Base-by-base conservation (phyloP, 2,113 vertebrate genomes). In the Halcyon malimbica region DNA sequence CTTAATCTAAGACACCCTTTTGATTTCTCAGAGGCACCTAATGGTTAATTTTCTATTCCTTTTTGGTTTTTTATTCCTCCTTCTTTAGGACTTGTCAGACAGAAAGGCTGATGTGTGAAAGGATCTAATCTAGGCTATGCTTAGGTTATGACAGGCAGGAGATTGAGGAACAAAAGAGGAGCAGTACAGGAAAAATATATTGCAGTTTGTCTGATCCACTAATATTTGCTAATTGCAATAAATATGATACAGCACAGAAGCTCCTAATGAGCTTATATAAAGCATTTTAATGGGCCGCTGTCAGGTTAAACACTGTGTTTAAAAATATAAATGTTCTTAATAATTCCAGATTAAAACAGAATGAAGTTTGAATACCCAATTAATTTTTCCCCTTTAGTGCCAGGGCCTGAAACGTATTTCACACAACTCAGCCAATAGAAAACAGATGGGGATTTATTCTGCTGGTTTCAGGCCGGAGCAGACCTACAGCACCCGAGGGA, bases 191-290 rank as follows among this genome's bases (percentile, higher is more conserved):
- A 65, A 82, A 80, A 69, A 46, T n/a, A 69, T 24, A 46, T 78
- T 73, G 25, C 21, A 46, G 21, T 87, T 92, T 5, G 5, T 56
- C 64, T 86, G 69, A 88, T 65, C 83, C 67, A 81, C 93, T 94
- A 57, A 85, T 85, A 94, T 95, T 94, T 91, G 65, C 54, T 94
- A 97, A 95, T 95, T 95, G 53, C 57, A 85, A 85, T 83, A 96
- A 96, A 87, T 65, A 69, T 25, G 39, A 54, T 71, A 73, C 48
- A 16, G 56, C 76, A 91, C 50, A 90, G 89, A 94, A 94, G 79
- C 41, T 94, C 48, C 73, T 97, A 97, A 97, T 96, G 56, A 91
- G 67, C 74, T 96, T 93, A 95, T 19, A 75, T 29, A 69, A 91
- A 82, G 57, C 48, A 67, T 91, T 90, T 95, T 89, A 93, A 75